Evolutionary conservation across 2,888 invertebrate genomes (phyloP).

Genomic region (Alentia gelatinosa): DNA sequence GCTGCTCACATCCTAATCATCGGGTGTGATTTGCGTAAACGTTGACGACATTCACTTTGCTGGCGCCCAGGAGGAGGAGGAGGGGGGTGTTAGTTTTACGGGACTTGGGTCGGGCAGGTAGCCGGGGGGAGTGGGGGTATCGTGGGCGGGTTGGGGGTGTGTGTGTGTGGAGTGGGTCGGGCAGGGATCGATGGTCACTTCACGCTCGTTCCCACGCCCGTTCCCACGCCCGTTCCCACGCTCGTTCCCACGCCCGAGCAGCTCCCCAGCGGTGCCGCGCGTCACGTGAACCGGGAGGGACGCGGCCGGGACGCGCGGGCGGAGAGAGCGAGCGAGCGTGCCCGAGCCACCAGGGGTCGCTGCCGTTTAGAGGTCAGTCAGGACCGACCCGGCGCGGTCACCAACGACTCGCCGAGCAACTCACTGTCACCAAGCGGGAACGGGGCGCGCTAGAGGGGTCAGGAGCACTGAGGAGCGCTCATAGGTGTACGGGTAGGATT

Average conservation of each 20-base stretch:
- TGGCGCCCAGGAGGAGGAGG: not conserved
- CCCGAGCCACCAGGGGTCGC: no score
- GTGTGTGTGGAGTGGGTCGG: not conserved
- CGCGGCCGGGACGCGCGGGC: not conserved
- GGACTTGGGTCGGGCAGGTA: not conserved
- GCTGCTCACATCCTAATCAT: no score
- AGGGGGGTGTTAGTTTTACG: not conserved
- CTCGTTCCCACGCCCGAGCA: not conserved
- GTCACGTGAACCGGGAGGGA: not conserved
- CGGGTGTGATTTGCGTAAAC: no score
- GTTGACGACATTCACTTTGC: not conserved
- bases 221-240: not conserved
- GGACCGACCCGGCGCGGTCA: no score
- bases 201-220: not conserved
- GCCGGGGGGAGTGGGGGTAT: not conserved
- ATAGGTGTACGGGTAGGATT: no score
- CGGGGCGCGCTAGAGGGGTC: no score
- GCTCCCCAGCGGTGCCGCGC: not conserved
- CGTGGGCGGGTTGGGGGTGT: not conserved
- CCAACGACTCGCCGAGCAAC: no score
- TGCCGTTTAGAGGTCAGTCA: no score
- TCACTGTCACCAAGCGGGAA: no score
- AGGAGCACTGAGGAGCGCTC: no score
- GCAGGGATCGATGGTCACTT: slow-evolving; percentile 33
- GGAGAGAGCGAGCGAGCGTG: not conserved